Percentiles rank a stretch among this genome's conserved stretches.
phyloP scores from a whole-genome alignment of 2,113 vertebrate species.

The Apteryx owenii region DNA sequence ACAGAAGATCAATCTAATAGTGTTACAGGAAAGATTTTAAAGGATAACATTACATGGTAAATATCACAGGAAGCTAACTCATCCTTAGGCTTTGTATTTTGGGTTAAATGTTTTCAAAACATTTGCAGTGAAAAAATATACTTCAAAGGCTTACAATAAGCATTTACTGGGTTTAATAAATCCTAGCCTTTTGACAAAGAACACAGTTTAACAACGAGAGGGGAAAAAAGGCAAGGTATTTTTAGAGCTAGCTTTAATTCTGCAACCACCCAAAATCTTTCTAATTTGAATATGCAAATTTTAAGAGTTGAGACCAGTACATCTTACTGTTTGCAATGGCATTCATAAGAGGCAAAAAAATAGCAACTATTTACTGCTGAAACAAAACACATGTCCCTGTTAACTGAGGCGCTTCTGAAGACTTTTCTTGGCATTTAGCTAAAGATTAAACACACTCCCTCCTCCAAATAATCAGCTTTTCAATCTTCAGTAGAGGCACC shows the following conservation, averaged over 20 bases:
- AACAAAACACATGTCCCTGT: neutral
- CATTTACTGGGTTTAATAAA: neutral
- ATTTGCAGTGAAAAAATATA: neutral
- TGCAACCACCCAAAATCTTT: neutral
- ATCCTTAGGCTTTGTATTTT: neutral
- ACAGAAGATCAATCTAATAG: neutral
- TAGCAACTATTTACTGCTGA: neutral
- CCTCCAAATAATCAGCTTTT: neutral
- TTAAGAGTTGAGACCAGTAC: neutral
- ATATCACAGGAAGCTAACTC: neutral
- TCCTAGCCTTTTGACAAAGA: neutral
- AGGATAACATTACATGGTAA: neutral
- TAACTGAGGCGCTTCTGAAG: neutral
- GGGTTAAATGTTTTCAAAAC: neutral
- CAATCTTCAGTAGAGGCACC: neutral
- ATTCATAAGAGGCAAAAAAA: neutral
- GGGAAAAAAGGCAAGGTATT: neutral
- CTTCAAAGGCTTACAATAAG: neutral
- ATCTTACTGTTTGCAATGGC: neutral
- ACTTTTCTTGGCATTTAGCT: neutral
- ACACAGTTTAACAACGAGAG: neutral
- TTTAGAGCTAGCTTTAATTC: neutral
- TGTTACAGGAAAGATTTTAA: neutral
- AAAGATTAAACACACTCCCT: accelerated
- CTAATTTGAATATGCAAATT: neutral